phyloP scores from a whole-genome alignment of 2,113 vertebrate genomes.

The Albula glossodonta region DNA sequence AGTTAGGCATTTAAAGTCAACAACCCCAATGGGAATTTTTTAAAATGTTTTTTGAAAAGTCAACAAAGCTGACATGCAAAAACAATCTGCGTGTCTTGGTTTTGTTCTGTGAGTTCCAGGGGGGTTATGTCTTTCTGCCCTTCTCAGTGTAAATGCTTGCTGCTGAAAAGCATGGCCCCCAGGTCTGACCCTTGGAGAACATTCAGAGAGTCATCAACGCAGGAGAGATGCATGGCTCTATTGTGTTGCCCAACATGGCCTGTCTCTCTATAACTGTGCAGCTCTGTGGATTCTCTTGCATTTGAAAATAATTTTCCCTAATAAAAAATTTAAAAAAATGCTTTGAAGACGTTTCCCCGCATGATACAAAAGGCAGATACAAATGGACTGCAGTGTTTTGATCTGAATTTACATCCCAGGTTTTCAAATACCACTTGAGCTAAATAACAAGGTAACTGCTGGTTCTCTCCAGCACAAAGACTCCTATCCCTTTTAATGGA shows the following conservation, averaged over 20 bases:
- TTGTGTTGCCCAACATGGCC: not conserved
- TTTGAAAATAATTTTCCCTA: not conserved
- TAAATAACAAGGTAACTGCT: conserved; percentile 47
- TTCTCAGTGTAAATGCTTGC: conserved; percentile 55
- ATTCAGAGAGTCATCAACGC: conserved; percentile 19
- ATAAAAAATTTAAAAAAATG: not conserved
- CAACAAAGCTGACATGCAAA: not conserved
- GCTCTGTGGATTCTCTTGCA: not conserved
- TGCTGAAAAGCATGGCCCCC: conserved; percentile 61
- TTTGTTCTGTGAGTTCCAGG: not conserved
- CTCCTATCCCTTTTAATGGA: not conserved
- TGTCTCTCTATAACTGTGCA: not conserved
- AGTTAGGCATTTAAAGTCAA: not conserved
- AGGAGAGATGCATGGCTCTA: not conserved
- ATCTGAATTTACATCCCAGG: not conserved
- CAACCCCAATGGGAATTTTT: not conserved
- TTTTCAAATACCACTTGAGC: conserved; percentile 18
- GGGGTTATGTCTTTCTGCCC: conserved; percentile 38
- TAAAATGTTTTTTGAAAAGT: not conserved
- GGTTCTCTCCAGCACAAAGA: not conserved
- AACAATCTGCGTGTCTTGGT: not conserved
- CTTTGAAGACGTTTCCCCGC: not conserved
- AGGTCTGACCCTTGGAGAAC: conserved; percentile 60
- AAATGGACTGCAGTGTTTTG: not conserved
- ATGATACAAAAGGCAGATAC: not conserved